Evolutionary conservation across 1,140 invertebrate genomes (phyloP).

Genomic region (Antheraea mylitta): DNA sequence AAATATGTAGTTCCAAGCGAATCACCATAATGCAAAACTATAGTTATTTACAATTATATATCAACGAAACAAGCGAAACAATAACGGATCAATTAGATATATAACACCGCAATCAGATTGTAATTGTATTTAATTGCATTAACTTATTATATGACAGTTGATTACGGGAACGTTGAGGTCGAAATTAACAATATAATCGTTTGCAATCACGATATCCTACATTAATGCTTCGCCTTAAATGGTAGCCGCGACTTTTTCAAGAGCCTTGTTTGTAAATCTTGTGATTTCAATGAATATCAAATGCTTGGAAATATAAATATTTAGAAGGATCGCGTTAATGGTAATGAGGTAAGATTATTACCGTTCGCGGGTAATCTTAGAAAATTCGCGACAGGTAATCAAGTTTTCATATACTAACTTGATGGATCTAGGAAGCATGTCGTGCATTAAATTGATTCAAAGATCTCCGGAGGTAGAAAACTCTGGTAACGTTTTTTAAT

Average conservation of each 20-base stretch:
- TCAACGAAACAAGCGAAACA: conserved; percentile 16
- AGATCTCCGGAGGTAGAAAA: no score
- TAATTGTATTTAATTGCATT: conserved; percentile 63
- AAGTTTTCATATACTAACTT: no score
- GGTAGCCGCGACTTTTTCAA: neutral
- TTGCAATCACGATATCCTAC: conserved; percentile 30
- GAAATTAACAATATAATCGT: conserved; percentile 48
- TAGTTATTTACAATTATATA: neutral
- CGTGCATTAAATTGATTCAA: no score
- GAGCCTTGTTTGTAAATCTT: neutral
- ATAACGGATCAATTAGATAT: conserved; percentile 46
- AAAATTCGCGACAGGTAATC: no score
- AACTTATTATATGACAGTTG: conserved; percentile 62
- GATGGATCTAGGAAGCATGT: no score
- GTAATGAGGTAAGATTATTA: neutral
- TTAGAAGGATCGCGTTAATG: neutral
- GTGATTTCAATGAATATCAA: neutral
- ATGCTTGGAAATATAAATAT: neutral
- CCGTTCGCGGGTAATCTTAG: no score
- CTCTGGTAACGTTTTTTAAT: no score
- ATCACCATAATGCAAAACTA: neutral
- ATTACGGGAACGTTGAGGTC: conserved; percentile 59
- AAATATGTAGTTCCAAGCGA: neutral
- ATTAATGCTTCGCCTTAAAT: neutral
- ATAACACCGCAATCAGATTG: conserved; percentile 52